Percentiles rank a stretch among this genome's conserved stretches.
Evolutionary conservation across 2,797 vertebrate genomes (phyloP).

Genomic region (Bufotes viridis): DNA sequence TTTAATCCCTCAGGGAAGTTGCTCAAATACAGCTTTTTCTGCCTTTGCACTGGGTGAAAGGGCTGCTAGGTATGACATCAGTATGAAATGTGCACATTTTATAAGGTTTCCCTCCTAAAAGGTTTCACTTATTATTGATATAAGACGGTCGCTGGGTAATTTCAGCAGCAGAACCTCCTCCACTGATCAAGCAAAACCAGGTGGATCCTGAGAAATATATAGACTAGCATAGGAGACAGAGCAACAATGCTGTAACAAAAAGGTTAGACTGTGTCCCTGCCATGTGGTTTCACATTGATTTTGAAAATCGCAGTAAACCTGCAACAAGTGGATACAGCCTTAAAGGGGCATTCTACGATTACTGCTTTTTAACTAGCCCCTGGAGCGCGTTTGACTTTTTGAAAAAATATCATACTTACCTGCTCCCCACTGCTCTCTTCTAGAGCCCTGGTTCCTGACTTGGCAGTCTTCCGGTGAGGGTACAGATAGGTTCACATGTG

Average conservation of each 20-base stretch:
- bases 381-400: no score
- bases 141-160: not conserved
- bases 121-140: not conserved
- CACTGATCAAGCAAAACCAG: not conserved
- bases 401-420: no score
- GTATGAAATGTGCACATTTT: not conserved
- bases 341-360: not conserved
- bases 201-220: not conserved
- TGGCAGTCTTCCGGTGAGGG: no score
- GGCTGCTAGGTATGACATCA: not conserved
- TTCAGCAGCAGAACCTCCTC: not conserved
- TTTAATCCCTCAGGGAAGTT: conserved; percentile 60
- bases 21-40: conserved; percentile 43
- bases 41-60: conserved; percentile 39
- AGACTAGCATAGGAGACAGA: not conserved
- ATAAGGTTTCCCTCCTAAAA: not conserved
- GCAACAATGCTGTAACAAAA: not conserved
- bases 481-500: no score
- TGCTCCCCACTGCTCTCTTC: no score
- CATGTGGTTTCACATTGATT: not conserved
- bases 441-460: no score
- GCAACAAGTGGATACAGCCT: not conserved
- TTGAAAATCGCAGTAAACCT: not conserved
- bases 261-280: no score
- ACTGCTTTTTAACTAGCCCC: no score